A percentile compares a stretch with the other conserved stretches of the same genome.
These are phyloP conservation scores for Euleptes europaea DNA, from an alignment of 2,113 vertebrate species.

Conservation along the genomic window DNA sequence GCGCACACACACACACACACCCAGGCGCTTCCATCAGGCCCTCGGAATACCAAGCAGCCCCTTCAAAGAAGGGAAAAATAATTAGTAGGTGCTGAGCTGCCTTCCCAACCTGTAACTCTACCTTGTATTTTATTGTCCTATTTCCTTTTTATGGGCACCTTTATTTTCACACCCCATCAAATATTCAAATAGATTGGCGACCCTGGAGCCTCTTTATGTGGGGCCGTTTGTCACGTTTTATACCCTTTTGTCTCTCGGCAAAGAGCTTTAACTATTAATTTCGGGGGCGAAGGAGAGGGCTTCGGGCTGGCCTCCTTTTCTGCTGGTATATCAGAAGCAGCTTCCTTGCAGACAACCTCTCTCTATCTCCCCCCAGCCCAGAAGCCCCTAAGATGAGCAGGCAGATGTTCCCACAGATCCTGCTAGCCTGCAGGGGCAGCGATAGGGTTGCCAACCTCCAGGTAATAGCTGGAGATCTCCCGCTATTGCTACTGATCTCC, in stretches of 20 bases:
- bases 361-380: neutral
- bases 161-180: conserved; percentile 14
- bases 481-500: no score
- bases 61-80: neutral
- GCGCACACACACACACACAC: no score
- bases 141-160: conserved; percentile 17
- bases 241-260: accelerated
- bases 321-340: accelerated
- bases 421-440: neutral
- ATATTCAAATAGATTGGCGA: conserved; percentile 14
- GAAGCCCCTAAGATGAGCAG: neutral
- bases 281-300: no score
- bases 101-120: neutral
- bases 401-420: no score
- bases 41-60: neutral
- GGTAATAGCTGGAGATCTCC: no score
- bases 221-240: accelerated
- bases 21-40: neutral
- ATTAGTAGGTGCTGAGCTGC: neutral
- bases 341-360: neutral
- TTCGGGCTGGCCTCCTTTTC: neutral
- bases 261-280: conserved; percentile 1
- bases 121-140: neutral
- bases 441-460: no score
- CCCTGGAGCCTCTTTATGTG: neutral